A percentile compares a stretch with the other conserved stretches of the same genome.
phyloP scores from a whole-genome alignment of 1,140 invertebrate species.

The Drosophila athabasca region DNA sequence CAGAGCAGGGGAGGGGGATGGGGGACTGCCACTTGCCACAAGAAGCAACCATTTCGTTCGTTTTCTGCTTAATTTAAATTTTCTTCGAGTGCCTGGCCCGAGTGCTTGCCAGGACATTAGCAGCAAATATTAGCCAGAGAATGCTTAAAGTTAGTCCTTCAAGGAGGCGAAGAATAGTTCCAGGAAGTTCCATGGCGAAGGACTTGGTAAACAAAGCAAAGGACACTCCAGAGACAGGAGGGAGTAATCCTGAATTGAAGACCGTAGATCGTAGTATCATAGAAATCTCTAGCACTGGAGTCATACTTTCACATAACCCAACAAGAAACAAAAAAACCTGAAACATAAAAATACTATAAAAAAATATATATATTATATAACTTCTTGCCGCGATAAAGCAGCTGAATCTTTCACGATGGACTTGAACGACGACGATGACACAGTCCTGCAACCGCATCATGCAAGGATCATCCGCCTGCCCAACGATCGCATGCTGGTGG shows the following conservation, averaged over 20 bases:
- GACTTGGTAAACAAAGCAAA: constrained; percentile 1
- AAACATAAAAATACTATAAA: no score
- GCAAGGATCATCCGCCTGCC: constrained; percentile 40
- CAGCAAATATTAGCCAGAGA: constrained; percentile 52
- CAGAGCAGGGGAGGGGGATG: background rate
- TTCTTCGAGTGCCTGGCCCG: constrained; percentile 55
- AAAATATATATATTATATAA: no score
- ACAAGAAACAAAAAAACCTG: background rate
- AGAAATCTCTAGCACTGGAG: no score
- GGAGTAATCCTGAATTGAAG: no score
- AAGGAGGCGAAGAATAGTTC: constrained; percentile 14
- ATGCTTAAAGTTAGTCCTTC: constrained; percentile 41
- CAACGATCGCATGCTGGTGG: constrained; percentile 26
- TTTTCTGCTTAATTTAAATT: constrained; percentile 71
- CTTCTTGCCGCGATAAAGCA: no score
- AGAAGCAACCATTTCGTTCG: constrained; percentile 20
- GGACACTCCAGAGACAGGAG: background rate
- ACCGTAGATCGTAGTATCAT: no score
- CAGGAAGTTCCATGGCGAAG: constrained; percentile 21
- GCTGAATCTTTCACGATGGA: constrained; percentile 18
- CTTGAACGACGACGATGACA: constrained; percentile 26
- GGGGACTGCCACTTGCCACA: constrained; percentile 9
- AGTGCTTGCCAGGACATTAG: constrained; percentile 65
- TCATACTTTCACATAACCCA: background rate
- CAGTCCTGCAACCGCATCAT: constrained; percentile 21